phyloP scores from a whole-genome alignment of 2,113 vertebrate genomes.

The Oryctolagus cuniculus region DNA sequence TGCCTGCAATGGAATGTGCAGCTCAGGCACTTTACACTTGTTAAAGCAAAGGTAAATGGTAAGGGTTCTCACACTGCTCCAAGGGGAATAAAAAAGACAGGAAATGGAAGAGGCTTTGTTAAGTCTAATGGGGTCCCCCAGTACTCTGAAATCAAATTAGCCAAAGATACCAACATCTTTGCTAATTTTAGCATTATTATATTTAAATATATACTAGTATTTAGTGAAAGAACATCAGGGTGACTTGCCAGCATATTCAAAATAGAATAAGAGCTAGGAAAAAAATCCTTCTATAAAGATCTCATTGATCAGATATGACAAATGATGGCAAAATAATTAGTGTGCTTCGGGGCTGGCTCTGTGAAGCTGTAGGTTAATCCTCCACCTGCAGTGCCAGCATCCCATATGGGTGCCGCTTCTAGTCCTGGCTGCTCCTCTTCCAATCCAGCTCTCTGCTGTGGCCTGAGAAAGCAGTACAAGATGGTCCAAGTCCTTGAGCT shows the following conservation, averaged over 20 bases:
- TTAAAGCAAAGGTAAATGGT: slow-evolving; percentile 79
- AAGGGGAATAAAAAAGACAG: slow-evolving; percentile 45
- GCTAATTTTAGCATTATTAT: slow-evolving; percentile 77
- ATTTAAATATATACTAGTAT: slow-evolving; percentile 75
- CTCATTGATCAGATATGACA: slow-evolving; percentile 66
- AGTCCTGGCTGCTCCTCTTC: no score
- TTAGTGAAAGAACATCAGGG: slow-evolving; percentile 76
- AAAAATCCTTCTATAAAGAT: slow-evolving; percentile 73
- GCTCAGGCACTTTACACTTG: slow-evolving; percentile 61
- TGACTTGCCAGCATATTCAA: slow-evolving; percentile 74
- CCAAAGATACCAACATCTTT: slow-evolving; percentile 69
- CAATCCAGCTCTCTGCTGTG: no score
- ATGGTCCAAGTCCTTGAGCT: no score
- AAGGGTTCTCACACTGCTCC: slow-evolving; percentile 36
- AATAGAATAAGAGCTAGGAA: slow-evolving; percentile 66
- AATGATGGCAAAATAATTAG: slow-evolving; percentile 67
- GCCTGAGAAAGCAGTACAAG: no score
- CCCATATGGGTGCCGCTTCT: no score
- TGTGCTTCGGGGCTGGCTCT: no score
- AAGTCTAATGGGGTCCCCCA: slow-evolving; percentile 24
- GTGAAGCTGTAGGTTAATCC: no score
- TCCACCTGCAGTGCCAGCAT: no score
- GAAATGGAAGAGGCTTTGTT: slow-evolving; percentile 55
- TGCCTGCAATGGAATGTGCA: slow-evolving; percentile 62
- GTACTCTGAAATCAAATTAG: slow-evolving; percentile 69